Evolutionary conservation across 2,797 vertebrate species (phyloP), one percentile per base, ranked within the genome.

Genomic region (Gadopsis bispinosus): DNA sequence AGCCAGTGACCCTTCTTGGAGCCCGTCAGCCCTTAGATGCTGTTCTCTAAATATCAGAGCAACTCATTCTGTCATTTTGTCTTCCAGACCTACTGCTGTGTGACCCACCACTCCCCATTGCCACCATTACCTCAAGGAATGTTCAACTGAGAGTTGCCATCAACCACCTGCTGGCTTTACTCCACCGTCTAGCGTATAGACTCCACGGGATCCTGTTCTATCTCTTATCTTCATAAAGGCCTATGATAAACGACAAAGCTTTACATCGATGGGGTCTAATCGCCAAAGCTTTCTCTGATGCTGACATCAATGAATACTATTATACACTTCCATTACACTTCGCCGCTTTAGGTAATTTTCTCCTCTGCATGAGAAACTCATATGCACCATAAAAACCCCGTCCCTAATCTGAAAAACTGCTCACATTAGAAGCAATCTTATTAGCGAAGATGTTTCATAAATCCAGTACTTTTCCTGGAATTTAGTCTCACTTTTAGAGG

Each of bases 131-230:
- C 71, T 55, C 35, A 33, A 37, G 43, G 51, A 39, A 39, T 48
- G n/a, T 56, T 63, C 35, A 66, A 47, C 26, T 19, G 20, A 43
- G 22, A 47, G 70, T 78, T 81, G 64, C 53, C 39, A 75, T 68
- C 33, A 61, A 73, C 77, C 64, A 14, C 33, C 54, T 35, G 41
- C 69, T 29, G 55, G 7, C 22, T 75, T 45, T 20, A 51, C 48
- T 47, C 45, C 26, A 20, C 11, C 58, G 41, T 11, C 31, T 51
- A 75, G 47, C 7, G 0, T 33, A 37, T 31, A 1, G 5, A 64
- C 53, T 39, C 22, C 3, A 11, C 37, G 16, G 29, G 63, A 50
- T 56, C 19, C 47, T 37, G 69, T 41, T 9, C 3, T 14, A 7
- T 7, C 22, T 50, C 31, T 9, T 22, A 53, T 53, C 19, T 59